A percentile compares a stretch with the other conserved stretches of the same genome.
phyloP scores from a whole-genome alignment of 2,797 vertebrate genomes.

The Xiphophorus birchmanni region DNA sequence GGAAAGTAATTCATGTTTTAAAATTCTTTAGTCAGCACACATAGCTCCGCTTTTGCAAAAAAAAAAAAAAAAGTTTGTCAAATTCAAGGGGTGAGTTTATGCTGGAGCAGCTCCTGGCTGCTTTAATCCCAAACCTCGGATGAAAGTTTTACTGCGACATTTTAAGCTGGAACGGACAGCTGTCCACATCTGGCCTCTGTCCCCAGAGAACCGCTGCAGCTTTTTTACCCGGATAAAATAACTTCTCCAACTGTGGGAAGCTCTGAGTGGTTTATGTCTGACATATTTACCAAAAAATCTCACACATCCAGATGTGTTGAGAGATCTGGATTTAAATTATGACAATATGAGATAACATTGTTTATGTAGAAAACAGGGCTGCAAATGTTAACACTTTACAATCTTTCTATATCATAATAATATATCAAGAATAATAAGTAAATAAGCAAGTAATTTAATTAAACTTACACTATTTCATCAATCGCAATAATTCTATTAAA shows the following conservation, averaged over 20 bases:
- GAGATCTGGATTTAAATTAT: slow-evolving; percentile 1
- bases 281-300: neutral
- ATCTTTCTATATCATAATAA: neutral
- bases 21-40: slow-evolving; percentile 45
- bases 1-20: slow-evolving; percentile 21
- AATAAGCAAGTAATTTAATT: neutral
- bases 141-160: slow-evolving; percentile 9
- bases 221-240: slow-evolving; percentile 5
- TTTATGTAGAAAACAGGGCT: neutral
- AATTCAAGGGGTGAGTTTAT: slow-evolving; percentile 14
- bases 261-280: neutral
- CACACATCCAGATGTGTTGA: neutral
- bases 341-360: neutral
- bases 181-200: slow-evolving; percentile 24
- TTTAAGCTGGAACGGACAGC: slow-evolving; percentile 25
- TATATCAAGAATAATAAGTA: neutral
- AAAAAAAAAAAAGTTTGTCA: neutral
- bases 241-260: neutral
- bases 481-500: too few species aligned
- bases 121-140: slow-evolving; percentile 15
- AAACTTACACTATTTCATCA: neutral
- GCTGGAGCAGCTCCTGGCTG: slow-evolving; percentile 15
- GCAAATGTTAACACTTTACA: neutral
- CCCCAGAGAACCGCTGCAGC: slow-evolving; percentile 2
- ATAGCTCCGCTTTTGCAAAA: neutral